Conservation (phyloP, 2,888 invertebrate species). For the Xiphydria camelus region DNA sequence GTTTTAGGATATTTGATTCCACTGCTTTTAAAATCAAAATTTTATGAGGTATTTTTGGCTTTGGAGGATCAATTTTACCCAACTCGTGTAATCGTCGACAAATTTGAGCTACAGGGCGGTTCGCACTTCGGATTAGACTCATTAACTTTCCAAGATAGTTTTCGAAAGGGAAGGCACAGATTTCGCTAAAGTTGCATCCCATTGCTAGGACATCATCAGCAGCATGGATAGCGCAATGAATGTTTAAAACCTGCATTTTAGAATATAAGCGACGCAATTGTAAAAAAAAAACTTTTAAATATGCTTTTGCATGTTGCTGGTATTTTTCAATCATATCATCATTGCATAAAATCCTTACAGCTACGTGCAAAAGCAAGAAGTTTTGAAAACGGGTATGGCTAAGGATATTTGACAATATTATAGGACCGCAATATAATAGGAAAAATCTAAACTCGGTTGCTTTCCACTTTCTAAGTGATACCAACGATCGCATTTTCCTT, state of each 20-base stretch:
- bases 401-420: neutral
- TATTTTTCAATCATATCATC: neutral
- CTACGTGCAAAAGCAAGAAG: conserved; percentile 1
- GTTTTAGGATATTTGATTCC: neutral
- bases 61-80: neutral
- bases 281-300: neutral
- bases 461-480: neutral
- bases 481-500: neutral
- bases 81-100: conserved; percentile 1
- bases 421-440: conserved; percentile 1
- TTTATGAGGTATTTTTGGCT: neutral
- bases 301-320: neutral
- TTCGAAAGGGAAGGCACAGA: conserved; percentile 2
- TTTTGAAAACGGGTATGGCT: neutral
- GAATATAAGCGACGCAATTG: conserved; percentile 2
- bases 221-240: conserved; percentile 4
- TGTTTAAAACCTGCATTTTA: neutral
- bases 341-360: conserved; percentile 1
- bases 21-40: neutral
- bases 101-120: conserved; percentile 1
- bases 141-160: conserved; percentile 4
- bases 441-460: conserved; percentile 5
- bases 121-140: conserved; percentile 1
- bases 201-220: conserved; percentile 3
- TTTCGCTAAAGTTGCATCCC: neutral